Evolutionary conservation across 1,140 invertebrate species (phyloP).

Genomic region (Pogonomyrmex californicus): DNA sequence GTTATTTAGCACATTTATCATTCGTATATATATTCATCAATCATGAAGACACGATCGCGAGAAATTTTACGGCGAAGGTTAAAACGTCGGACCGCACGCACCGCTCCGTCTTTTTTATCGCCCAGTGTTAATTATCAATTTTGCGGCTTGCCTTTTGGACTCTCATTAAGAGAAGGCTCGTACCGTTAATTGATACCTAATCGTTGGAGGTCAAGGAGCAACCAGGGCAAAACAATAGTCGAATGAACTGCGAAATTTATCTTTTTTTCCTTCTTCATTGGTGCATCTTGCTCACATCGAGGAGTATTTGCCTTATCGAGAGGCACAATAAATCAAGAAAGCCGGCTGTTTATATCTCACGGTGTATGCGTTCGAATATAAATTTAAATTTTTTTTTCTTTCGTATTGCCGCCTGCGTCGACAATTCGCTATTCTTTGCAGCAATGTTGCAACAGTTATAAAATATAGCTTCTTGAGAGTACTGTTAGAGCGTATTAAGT

Average conservation of each 20-base stretch:
- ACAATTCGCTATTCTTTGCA: neutral
- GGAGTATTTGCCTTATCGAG: slow-evolving; percentile 26
- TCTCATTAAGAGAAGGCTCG: slow-evolving; percentile 66
- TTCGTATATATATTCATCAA: slow-evolving; percentile 30
- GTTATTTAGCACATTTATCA: slow-evolving; percentile 52
- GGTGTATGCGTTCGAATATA: neutral
- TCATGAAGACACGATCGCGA: slow-evolving; percentile 29
- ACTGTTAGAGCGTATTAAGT: neutral
- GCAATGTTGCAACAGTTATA: neutral
- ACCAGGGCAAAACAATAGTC: slow-evolving; percentile 26
- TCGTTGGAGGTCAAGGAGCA: slow-evolving; percentile 69
- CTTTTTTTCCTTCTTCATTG: neutral
- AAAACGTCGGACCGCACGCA: neutral
- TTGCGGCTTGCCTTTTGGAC: slow-evolving; percentile 74
- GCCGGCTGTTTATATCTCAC: slow-evolving; percentile 40
- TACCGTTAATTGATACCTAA: slow-evolving; percentile 79
- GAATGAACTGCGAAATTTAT: slow-evolving; percentile 37
- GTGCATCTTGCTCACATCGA: slow-evolving; percentile 15
- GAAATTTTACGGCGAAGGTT: slow-evolving; percentile 40
- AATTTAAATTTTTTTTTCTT: slow-evolving; percentile 38
- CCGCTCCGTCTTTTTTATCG: slow-evolving; percentile 49
- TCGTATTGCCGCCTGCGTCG: neutral
- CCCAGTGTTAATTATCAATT: slow-evolving; percentile 65
- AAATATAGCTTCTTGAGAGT: neutral
- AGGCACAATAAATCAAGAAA: slow-evolving; percentile 13